Evolutionary conservation across 2,888 invertebrate species (phyloP), one percentile per base, ranked within the genome.

Genomic region (Busseola fusca): DNA sequence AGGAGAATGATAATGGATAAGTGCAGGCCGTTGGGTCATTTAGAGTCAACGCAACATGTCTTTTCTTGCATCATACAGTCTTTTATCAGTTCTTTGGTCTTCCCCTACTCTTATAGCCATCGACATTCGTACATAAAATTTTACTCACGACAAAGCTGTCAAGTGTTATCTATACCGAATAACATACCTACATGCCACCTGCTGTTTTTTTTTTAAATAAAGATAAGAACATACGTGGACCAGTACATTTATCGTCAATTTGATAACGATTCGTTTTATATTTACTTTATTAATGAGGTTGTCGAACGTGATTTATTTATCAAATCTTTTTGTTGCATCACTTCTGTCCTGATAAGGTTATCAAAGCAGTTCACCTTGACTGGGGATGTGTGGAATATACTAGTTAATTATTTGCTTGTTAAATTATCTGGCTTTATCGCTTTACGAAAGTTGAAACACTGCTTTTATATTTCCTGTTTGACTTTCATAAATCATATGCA

Each of bases 291-390:
- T 56, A 45, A n/a, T 14, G 21, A 65, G 48, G 67, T 54, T 69
- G 27, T 10, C 25, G 34, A 64, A 59, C 34, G 72, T 81, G 75
- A 70, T 75, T 72, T 52, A n/a, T 72, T 70, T 68, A 58, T 72
- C 59, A 63, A 63, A 73, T 73, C 58, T 42, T 68, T 72, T 50
- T 45, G 42, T 81, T 81, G 59, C 78, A 76, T 81, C 78, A 76
- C 34, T 69, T 12, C 7, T 50, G 30, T 25, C 6, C 14, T 25
- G 72, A 78, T 74, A 78, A 50, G 27, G 40, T 71, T 74, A 74
- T 74, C 78, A 34, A 0, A 1, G 5, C 0, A 30, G 14, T n/a
- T 52, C 40, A 71, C 78, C 78, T 72, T 74, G 78, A n/a, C 30
- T 57, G 56, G 16, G 14, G 74, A 48, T 57, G 14, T 60, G 34